Evolutionary conservation across 2,797 vertebrate species (phyloP).

Genomic region (Nyctibius grandis): DNA sequence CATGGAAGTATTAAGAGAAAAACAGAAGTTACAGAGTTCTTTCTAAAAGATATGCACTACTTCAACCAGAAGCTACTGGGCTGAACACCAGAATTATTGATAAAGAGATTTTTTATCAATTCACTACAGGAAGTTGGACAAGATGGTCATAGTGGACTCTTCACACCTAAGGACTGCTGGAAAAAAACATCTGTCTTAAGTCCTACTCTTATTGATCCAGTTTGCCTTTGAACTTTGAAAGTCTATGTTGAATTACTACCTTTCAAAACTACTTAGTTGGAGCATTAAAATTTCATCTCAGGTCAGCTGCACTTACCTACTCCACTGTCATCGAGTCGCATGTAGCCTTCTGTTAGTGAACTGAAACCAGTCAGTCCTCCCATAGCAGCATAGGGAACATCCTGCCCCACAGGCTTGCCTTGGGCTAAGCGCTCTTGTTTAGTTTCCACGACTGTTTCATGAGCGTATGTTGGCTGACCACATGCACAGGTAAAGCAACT

Average conservation of each 20-base stretch:
- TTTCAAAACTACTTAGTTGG: not conserved
- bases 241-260: not conserved
- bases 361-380: constrained; percentile 90
- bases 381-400: constrained; percentile 89
- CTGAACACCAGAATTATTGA: not conserved
- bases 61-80: not conserved
- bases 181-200: not conserved
- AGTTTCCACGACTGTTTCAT: constrained; percentile 88
- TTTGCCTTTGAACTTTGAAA: not conserved
- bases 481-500: constrained; percentile 87
- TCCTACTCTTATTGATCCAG: not conserved
- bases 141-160: not conserved
- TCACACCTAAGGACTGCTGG: not conserved
- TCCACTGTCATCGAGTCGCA: constrained; percentile 78
- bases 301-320: constrained; percentile 71
- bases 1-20: not conserved
- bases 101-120: not conserved
- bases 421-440: constrained; percentile 80
- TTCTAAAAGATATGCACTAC: not conserved
- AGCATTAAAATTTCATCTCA: not conserved
- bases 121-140: not conserved
- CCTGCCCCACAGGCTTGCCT: constrained; percentile 80
- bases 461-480: constrained; percentile 80
- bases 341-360: constrained; percentile 86
- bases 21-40: not conserved